Base-by-base conservation (phyloP, 2,888 invertebrate species). In the Oxytorus armatus region DNA sequence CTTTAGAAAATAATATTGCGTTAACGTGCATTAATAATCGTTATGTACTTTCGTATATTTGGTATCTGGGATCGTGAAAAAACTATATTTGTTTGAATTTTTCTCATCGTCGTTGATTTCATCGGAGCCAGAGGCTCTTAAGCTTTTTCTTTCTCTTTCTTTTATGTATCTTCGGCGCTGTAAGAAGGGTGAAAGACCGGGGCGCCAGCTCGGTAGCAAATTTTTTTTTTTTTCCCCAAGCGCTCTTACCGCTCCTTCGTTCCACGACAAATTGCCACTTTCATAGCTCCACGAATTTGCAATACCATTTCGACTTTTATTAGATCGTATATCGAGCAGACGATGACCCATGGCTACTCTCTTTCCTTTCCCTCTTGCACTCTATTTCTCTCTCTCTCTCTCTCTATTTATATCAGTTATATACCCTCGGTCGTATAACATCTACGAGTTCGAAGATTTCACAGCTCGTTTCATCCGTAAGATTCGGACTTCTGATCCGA, bases 211-310 rank as follows among this genome's bases (percentile, higher is more conserved):
- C 49, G 78, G 53, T 61, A 68, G 73, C 66, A 65, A n/a, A n/a
- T n/a, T n/a, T n/a, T n/a, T n/a, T n/a, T n/a, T n/a, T 47, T 63
- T 49, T 73, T 65, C 53, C 36, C 33, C 69, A 44, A 77, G 77
- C 73, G 69, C 77, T 77, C 23, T 76, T 42, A 8, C 55, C 77
- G 51, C 18, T 74, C 59, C 69, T 77, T 59, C 81, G 21, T 51
- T 51, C 23, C 63, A 29, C 63, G 63, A 25, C 42, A 66, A 80
- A 83, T 78, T 61, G 77, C 79, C 69, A 51, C 75, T 83, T 76
- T 78, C 42, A 70, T 80, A 59, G 79, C 77, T 39, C 75, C n/a
- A 83, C 82, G 84, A 87, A 88, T 88, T 88, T 86, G 87, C 86
- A 86, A 87, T 86, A 82, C 72, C 82, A 77, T 76, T 66, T 25